A percentile compares a stretch with the other conserved stretches of the same genome.
These are phyloP conservation scores for Gari tellinella DNA, from an alignment of 2,888 invertebrate genomes.

Conservation along the genomic window DNA sequence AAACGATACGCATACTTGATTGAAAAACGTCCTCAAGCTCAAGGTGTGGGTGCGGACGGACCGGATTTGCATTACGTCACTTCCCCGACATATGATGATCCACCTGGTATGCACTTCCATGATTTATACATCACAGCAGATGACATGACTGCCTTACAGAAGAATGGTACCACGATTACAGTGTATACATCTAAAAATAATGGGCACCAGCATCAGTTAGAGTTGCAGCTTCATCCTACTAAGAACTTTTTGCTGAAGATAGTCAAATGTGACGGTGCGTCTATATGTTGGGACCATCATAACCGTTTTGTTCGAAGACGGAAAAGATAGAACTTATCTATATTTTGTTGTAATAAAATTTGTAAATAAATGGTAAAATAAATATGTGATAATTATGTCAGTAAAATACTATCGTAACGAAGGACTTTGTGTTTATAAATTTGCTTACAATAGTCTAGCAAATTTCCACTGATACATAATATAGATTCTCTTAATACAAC, in stretches of 20 bases:
- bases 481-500: too few species aligned
- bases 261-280: slow-evolving; percentile 50
- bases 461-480: too few species aligned
- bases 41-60: slow-evolving; percentile 13
- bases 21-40: slow-evolving; percentile 34
- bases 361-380: too few species aligned
- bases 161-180: slow-evolving; percentile 38
- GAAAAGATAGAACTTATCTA: too few species aligned
- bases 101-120: too few species aligned
- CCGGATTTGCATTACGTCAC: slow-evolving; percentile 49
- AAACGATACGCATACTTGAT: slow-evolving; percentile 32
- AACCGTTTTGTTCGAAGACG: neutral
- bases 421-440: too few species aligned
- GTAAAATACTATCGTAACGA: too few species aligned
- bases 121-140: slow-evolving; percentile 55
- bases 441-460: too few species aligned
- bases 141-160: slow-evolving; percentile 33
- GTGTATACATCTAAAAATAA: slow-evolving; percentile 58
- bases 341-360: too few species aligned
- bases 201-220: slow-evolving; percentile 65
- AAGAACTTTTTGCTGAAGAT: slow-evolving; percentile 11
- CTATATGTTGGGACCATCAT: slow-evolving; percentile 63
- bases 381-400: too few species aligned
- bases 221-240: slow-evolving; percentile 33
- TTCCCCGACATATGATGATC: slow-evolving; percentile 40